Base-by-base conservation (phyloP, 2,888 invertebrate species). In the Drosophila paranaensis region DNA sequence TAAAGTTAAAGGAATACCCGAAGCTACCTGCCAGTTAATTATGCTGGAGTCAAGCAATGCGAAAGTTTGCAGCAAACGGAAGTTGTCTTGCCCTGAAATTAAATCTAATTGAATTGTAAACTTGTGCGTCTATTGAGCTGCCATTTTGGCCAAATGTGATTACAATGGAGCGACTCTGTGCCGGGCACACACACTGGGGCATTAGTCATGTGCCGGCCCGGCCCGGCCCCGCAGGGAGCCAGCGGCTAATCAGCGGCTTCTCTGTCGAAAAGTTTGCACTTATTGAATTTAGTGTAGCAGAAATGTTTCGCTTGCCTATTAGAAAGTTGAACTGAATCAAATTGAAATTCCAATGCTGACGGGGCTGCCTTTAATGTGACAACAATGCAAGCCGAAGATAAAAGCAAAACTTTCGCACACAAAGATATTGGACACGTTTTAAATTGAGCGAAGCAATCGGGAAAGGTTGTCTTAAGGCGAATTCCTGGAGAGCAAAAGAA, bases 41-140 rank as follows among this genome's bases (percentile, higher is more conserved):
- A 77, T 78, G 69, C 51, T 57, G 43, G 43, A 60, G 46, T 27
- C 43, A 53, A 65, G 46, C 65, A 65, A 62, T 63, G 8, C 48
- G 30, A 35, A 68, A 60, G 58, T 60, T 71, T 20, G 25, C 11
- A 9, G 27, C 27, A 62, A 60, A 51, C 66, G 62, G 60, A 65
- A 67, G 64, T 68, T 68, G 60, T 74, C 71, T 71, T 78, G 54
- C n/a, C 71, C 65, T 64, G 63, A 63, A 84, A 88, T 88, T 79
- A 88, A 82, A 72, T 84, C 71, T 77, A 84, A 84, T 88, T 84
- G 73, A 88, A 88, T 84, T 85, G 48, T 79, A 82, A 84, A 84
- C 79, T 84, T 80, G 69, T 40, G 53, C 73, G 16, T 72, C 53
- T 77, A 78, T 77, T 77, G 79, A 68, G 78, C 65, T 81, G 74